These are phyloP conservation scores for Myiotriccus ornatus DNA, from an alignment of 2,797 vertebrate genomes.

Conservation along the genomic window DNA sequence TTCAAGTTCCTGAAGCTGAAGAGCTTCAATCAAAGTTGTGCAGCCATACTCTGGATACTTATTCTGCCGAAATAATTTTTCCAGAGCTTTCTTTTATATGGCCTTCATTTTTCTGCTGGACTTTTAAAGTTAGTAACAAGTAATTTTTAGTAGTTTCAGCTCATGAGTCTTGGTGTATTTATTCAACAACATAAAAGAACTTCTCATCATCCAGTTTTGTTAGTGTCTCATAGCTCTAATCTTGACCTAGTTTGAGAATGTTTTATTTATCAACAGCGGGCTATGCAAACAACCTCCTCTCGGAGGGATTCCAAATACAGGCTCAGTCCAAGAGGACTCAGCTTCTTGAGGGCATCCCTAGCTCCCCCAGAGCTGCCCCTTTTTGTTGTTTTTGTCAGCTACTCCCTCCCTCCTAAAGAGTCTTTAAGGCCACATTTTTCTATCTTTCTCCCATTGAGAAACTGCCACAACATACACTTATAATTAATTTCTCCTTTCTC, in stretches of 20 bases:
- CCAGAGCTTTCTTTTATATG: neutral
- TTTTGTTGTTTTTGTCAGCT: neutral
- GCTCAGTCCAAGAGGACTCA: neutral
- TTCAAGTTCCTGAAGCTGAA: neutral
- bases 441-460: neutral
- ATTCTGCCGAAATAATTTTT: neutral
- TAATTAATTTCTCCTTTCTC: neutral
- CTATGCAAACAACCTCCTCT: slow-evolving; percentile 12
- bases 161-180: slow-evolving; percentile 22
- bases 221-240: slow-evolving; percentile 41
- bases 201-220: slow-evolving; percentile 23
- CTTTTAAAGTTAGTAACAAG: neutral
- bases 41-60: neutral
- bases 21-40: neutral
- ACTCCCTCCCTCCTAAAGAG: neutral
- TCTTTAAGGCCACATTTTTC: slow-evolving; percentile 19
- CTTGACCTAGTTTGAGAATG: slow-evolving; percentile 42
- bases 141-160: slow-evolving; percentile 23
- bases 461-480: neutral
- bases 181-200: slow-evolving; percentile 15
- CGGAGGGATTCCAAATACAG: neutral
- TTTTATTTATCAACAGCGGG: neutral
- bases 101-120: neutral
- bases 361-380: neutral
- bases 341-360: neutral